Percentiles rank a stretch among this genome's conserved stretches.
Conservation (phyloP, 2,797 vertebrate species). For the Hemibagrus guttatus region DNA sequence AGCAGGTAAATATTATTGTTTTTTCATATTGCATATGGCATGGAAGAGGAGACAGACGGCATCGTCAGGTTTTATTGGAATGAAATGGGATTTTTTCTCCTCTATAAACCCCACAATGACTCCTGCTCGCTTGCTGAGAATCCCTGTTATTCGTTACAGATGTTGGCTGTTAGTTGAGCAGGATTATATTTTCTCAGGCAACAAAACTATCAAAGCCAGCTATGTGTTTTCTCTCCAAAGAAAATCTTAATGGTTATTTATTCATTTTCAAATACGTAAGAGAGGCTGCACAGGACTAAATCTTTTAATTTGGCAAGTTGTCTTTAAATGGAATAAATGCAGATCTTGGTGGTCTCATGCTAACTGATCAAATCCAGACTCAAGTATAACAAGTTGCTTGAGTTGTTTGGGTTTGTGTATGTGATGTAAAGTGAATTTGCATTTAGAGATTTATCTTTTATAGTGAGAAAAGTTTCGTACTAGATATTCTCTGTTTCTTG, state of each 20-base stretch:
- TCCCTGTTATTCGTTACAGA: conserved; percentile 45
- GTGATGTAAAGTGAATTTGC: not conserved
- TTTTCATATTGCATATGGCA: too few relatives aligned
- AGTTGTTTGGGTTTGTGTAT: not conserved
- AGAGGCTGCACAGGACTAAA: not conserved
- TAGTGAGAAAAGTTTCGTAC: too few relatives aligned
- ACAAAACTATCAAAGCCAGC: not conserved
- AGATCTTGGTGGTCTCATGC: not conserved
- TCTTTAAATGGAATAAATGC: conserved; percentile 3
- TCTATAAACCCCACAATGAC: conserved; percentile 14
- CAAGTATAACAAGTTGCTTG: not conserved
- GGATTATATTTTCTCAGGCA: conserved; percentile 21
- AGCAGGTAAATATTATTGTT: not conserved
- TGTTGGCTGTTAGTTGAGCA: conserved; percentile 25
- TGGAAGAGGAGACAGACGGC: not conserved
- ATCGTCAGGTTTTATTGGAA: conserved; percentile 11
- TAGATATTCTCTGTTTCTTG: not conserved
- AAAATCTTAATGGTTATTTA: not conserved
- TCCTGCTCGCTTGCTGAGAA: not conserved
- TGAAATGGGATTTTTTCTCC: not conserved
- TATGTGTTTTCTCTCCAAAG: not conserved
- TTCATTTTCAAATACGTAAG: not conserved
- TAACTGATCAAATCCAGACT: not conserved
- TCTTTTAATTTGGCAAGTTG: conserved; percentile 23
- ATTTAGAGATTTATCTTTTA: not conserved